Base-by-base conservation (phyloP, 2,113 vertebrate species). In the Urocolius indicus region DNA sequence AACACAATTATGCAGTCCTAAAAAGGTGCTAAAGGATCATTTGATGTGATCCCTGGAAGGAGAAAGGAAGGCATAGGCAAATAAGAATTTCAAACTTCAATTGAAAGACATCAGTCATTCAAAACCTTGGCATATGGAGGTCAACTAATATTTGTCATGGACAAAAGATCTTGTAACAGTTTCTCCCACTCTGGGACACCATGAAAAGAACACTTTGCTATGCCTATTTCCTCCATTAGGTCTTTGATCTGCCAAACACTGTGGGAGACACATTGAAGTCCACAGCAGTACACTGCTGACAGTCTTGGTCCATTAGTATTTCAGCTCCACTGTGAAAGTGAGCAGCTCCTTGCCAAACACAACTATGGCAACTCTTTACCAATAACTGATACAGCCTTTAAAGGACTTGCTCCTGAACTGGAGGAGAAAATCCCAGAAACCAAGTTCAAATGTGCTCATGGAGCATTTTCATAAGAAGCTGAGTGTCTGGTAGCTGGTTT, bases 181-280 rank as follows among this genome's bases (percentile, higher is more conserved):
- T 91, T 87, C 14, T 76, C 45, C 26, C 32, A 30, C 36, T 65
- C n/a, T 29, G 51, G 49, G 22, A n/a, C 13, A 43, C n/a, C 54
- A n/a, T 32, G 30, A 54, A 79, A 89, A 83, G 26, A 83, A 91
- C 4, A 61, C 6, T 84, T 74, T 4, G 2, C 51, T 80, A 4
- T 73, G 54, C 30, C n/a, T 88, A 21, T 86, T 96, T 93, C 46
- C n/a, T 92, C 59, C 51, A 54, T 43, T 80, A 54, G 49, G 75
- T 69, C 15, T 85, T 91, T 55, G 51, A 67, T 74, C 38, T 93
- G 82, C 36, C 79, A 90, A 2, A 49, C 9, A 32, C 58, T 83
- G 15, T 5, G 43, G 59, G 16, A 91, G 10, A 73, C 23, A 45
- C 22, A 3, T 16, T 26, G 58, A 90, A 8, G 32, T 79, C 41